These are phyloP conservation scores for Thysanoteuthis rhombus DNA, from an alignment of 2,888 invertebrate species.

Conservation along the genomic window DNA sequence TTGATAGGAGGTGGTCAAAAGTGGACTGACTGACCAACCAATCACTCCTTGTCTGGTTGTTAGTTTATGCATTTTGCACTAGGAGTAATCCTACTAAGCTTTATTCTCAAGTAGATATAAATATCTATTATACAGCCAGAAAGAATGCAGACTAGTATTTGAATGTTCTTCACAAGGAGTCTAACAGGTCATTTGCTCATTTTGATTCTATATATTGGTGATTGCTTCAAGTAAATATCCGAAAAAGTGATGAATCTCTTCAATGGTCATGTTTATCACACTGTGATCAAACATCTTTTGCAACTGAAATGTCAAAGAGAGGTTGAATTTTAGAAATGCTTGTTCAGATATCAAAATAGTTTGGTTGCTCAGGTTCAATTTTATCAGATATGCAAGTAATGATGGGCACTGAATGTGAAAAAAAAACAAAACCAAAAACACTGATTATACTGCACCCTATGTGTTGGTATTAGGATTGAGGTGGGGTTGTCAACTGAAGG, in stretches of 20 bases:
- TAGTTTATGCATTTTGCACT: neutral
- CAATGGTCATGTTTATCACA: too few species aligned
- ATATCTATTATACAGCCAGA: neutral
- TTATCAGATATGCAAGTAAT: too few species aligned
- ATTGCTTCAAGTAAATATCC: neutral
- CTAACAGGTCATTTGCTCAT: neutral
- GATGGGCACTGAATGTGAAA: too few species aligned
- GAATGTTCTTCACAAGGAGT: neutral
- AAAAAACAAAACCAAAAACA: too few species aligned
- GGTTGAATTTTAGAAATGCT: too few species aligned
- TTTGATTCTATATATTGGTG: neutral
- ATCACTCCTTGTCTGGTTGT: neutral
- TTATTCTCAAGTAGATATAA: neutral
- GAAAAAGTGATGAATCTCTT: neutral
- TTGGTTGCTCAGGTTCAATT: too few species aligned
- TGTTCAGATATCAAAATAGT: too few species aligned
- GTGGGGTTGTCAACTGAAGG: too few species aligned
- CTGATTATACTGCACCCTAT: too few species aligned
- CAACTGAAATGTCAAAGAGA: too few species aligned
- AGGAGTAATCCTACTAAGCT: neutral
- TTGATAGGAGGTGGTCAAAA: neutral
- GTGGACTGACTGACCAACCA: neutral
- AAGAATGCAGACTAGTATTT: neutral
- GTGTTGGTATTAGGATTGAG: too few species aligned
- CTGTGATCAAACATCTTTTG: too few species aligned